A percentile compares a stretch with the other conserved stretches of the same genome.
Evolutionary conservation across 2,797 vertebrate species (phyloP).

Genomic region (Strix occidentalis): DNA sequence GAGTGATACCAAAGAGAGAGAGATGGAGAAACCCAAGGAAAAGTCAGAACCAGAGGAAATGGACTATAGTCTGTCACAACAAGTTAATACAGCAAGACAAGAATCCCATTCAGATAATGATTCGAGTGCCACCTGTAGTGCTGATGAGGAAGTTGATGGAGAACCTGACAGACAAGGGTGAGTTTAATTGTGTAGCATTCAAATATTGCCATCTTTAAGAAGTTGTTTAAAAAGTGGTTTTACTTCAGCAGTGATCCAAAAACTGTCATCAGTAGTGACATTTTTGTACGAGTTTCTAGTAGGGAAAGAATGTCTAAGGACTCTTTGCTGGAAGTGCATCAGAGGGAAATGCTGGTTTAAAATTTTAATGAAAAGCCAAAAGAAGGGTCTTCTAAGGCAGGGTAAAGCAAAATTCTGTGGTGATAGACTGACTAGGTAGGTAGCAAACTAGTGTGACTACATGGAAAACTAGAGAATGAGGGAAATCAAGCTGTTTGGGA

Average conservation of each 20-base stretch:
- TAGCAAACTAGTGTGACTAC: not conserved
- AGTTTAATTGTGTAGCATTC: not conserved
- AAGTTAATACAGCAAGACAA: conserved; percentile 70
- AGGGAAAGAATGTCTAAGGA: not conserved
- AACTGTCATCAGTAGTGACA: not conserved
- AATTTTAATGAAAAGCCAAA: not conserved
- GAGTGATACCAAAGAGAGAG: conserved; percentile 87
- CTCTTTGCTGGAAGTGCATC: not conserved
- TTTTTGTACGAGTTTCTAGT: not conserved
- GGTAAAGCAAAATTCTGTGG: not conserved
- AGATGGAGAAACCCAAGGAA: conserved; percentile 77
- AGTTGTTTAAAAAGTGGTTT: not conserved
- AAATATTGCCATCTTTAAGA: not conserved
- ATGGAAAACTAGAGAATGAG: not conserved
- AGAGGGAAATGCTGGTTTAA: not conserved
- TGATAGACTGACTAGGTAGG: not conserved
- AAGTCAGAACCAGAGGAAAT: conserved; percentile 81
- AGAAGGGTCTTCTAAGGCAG: not conserved
- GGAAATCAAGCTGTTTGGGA: not conserved
- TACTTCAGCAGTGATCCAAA: not conserved
- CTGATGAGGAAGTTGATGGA: conserved; percentile 94
- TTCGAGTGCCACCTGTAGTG: conserved; percentile 99
- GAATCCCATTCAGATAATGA: conserved; percentile 93
- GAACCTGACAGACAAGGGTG: conserved; percentile 92
- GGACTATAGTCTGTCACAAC: conserved; percentile 64